Conservation (phyloP, 1,140 invertebrate genomes). For the Ephestia elutella region DNA sequence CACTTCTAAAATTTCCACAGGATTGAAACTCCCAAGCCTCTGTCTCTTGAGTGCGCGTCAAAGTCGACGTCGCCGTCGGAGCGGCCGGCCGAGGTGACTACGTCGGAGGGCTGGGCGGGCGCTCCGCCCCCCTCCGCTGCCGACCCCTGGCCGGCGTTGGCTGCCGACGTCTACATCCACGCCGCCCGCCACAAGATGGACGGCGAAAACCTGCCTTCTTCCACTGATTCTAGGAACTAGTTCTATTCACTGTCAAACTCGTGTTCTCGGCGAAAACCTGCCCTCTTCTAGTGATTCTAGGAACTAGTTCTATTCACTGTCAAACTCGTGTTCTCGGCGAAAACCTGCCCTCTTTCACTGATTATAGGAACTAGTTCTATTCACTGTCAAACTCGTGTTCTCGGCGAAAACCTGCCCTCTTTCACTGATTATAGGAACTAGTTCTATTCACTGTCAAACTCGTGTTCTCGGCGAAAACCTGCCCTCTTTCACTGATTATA, state of each 20-base stretch:
- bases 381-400: too few relatives aligned
- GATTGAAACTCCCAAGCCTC: slow-evolving; percentile 66
- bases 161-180: slow-evolving; percentile 57
- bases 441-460: too few relatives aligned
- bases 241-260: not conserved
- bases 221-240: slow-evolving; percentile 66
- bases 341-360: too few relatives aligned
- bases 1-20: slow-evolving; percentile 24
- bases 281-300: too few relatives aligned
- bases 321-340: too few relatives aligned
- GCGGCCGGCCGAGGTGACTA: slow-evolving; percentile 64
- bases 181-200: slow-evolving; percentile 59
- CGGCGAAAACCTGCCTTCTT: slow-evolving; percentile 65
- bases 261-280: not conserved
- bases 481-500: too few relatives aligned
- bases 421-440: too few relatives aligned
- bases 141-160: slow-evolving; percentile 45
- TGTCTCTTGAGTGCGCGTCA: slow-evolving; percentile 48
- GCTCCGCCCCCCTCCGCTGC: slow-evolving; percentile 23
- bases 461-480: too few relatives aligned
- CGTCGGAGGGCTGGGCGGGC: slow-evolving; percentile 49
- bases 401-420: too few relatives aligned
- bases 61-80: slow-evolving; percentile 42
- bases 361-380: too few relatives aligned
- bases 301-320: too few relatives aligned